Evolutionary conservation across 1,140 invertebrate species (phyloP), one percentile per base, ranked within the genome.

Genomic region (Drosophila lacteicornis): DNA sequence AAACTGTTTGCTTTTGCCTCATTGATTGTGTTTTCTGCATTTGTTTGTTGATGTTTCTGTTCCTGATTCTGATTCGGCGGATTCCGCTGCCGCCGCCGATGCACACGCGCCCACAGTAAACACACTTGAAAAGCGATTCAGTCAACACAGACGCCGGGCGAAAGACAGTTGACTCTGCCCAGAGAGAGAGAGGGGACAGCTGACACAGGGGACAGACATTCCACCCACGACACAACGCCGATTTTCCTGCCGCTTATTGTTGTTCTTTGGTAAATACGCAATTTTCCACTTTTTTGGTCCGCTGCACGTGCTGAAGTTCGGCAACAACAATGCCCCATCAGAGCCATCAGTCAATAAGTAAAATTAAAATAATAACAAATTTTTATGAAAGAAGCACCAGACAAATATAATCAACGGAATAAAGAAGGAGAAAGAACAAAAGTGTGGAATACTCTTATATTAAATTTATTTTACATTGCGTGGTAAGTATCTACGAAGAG

Each of bases 291-390:
- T 69, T 69, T 79, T 79, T 75, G 58, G 78, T 43, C 47, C 40
- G 38, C 50, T 55, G 69, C 61, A 82, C 66, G 50, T 69, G 47
- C 57, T 60, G 55, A 11, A 46, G 27, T 12, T 33, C 17, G 47
- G 45, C 38, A 66, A 36, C 42, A 77, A 61, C 66, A 82, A 69
- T 61, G 63, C 50, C 19, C 19, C 19, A 22, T 22, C 49, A 9
- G 27, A 50, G 40, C 74, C 70, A 65, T 79, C 76, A 78, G 68
- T 86, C 83, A 69, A 85, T 91, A 75, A 90, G 79, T 83, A 67
- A 81, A 90, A 88, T 90, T 90, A 82, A 88, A 85, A 90, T 88
- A 87, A 78, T 71, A 88, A 90, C 85, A 90, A 88, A 84, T 81
- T 84, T 79, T 19, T 63, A 40, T 40, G 55, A 49, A 61, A 71